Evolutionary conservation across 2,888 invertebrate species (phyloP).

Genomic region (Callyntrura sp.): DNA sequence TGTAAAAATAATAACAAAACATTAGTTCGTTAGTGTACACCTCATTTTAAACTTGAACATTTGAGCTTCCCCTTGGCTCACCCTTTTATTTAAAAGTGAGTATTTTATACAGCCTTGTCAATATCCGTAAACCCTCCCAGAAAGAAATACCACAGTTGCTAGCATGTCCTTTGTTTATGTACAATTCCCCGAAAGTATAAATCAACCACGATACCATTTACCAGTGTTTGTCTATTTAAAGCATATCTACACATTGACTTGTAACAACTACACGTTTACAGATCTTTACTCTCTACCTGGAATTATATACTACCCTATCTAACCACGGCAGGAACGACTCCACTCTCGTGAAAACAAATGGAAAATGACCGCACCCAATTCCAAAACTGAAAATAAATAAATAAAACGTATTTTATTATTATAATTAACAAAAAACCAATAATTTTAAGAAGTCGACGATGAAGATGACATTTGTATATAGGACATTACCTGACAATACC

Average conservation of each 20-base stretch:
- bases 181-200: constrained; percentile 30
- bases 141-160: not conserved
- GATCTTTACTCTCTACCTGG: constrained; percentile 59
- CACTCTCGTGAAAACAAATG: constrained; percentile 95
- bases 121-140: constrained; percentile 7
- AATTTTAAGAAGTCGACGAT: no score
- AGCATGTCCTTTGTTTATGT: not conserved
- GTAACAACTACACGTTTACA: not conserved
- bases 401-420: no score
- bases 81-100: not conserved
- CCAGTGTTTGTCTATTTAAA: not conserved
- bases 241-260: constrained; percentile 30
- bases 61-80: constrained; percentile 33
- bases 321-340: constrained; percentile 95
- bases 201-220: not conserved
- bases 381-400: constrained; percentile 86
- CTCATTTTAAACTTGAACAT: constrained; percentile 47
- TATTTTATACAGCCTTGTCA: constrained; percentile 31
- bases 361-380: constrained; percentile 96
- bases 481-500: constrained; percentile 75
- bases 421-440: no score
- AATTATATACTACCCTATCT: constrained; percentile 86
- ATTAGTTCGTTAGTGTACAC: constrained; percentile 30
- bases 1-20: constrained; percentile 28
- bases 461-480: no score